Evolutionary conservation across 2,113 vertebrate genomes (phyloP), one percentile per base, ranked within the genome.

Genomic region (Cochlearius cochlearius): DNA sequence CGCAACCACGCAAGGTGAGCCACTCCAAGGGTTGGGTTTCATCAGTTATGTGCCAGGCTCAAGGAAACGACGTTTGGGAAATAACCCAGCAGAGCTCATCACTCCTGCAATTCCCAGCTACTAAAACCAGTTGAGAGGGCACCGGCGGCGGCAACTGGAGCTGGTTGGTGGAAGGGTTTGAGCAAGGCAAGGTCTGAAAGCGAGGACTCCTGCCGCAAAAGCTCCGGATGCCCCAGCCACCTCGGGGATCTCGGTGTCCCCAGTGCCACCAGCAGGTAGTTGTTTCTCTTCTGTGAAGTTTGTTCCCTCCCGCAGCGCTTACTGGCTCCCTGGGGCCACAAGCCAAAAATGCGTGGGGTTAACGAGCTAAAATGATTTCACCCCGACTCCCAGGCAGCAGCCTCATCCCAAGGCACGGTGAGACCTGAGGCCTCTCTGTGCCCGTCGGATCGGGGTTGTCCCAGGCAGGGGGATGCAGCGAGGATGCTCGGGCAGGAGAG

Each of bases 51-150:
- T 3, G 22, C 29, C 55, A 60, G 50, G 7, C 62, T 52, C 4
- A 26, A 66, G 45, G 69, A 56, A 60, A 50, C 12, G 26, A 29
- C 0, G 0, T 13, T 38, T 0, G 0, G n/a, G 59, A 88, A 73
- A 43, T 19, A 21, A 92, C 83, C 15, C 47, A 50, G 63, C 50
- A 38, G 27, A 62, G 8, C 30, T 74, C 75, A 38, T 39, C 34
- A 5, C 10, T 16, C 21, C 49, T 4, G 53, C 52, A 52, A 22
- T 30, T 68, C 45, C 59, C 56, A 68, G 59, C 32, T 41, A n/a
- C 73, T 49, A 64, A 22, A 75, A 39, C 7, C 64, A 53, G 43
- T 7, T 0, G 0, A 34, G 4, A 55, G 29, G 34, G 43, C 29
- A 41, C 15, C 62, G 22, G 53, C 1, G 6, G 38, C 5, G 3